A percentile compares a stretch with the other conserved stretches of the same genome.
These are phyloP conservation scores for Pseudococcus viburni DNA, from an alignment of 2,888 invertebrate species.

Conservation along the genomic window DNA sequence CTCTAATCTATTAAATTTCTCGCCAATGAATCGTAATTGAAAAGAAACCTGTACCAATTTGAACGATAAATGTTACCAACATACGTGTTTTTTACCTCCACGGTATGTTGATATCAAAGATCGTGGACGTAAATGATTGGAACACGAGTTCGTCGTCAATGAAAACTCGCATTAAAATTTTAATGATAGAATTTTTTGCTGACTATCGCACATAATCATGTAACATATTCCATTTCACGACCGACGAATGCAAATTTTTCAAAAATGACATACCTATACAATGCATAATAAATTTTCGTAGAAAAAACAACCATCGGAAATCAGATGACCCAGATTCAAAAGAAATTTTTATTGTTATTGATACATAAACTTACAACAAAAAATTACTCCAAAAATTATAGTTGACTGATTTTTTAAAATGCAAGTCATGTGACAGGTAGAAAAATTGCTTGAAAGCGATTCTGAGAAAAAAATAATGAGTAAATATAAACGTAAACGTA, in stretches of 20 bases:
- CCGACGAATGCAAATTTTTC: too few relatives aligned
- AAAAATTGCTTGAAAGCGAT: background rate
- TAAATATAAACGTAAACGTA: background rate
- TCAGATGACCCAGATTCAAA: too few relatives aligned
- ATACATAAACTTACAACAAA: too few relatives aligned
- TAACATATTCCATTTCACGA: too few relatives aligned
- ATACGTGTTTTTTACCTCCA: slow-evolving; percentile 19
- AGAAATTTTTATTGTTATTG: too few relatives aligned
- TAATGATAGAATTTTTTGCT: background rate
- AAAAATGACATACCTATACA: too few relatives aligned
- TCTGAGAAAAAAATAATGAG: background rate
- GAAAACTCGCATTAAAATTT: slow-evolving; percentile 3
- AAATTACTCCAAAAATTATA: too few relatives aligned
- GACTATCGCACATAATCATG: too few relatives aligned
- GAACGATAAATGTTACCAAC: slow-evolving; percentile 36
- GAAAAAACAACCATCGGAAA: too few relatives aligned
- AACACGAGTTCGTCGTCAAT: slow-evolving; percentile 24
- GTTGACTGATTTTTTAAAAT: too few relatives aligned
- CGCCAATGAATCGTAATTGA: background rate
- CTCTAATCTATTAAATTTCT: background rate
- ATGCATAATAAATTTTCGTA: too few relatives aligned
- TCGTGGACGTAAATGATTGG: slow-evolving; percentile 53
- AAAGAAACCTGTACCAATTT: background rate
- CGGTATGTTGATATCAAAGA: slow-evolving; percentile 18
- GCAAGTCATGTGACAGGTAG: too few relatives aligned